These are phyloP conservation scores for Rosalia funebris DNA, from an alignment of 2,888 invertebrate genomes.

Conservation along the genomic window DNA sequence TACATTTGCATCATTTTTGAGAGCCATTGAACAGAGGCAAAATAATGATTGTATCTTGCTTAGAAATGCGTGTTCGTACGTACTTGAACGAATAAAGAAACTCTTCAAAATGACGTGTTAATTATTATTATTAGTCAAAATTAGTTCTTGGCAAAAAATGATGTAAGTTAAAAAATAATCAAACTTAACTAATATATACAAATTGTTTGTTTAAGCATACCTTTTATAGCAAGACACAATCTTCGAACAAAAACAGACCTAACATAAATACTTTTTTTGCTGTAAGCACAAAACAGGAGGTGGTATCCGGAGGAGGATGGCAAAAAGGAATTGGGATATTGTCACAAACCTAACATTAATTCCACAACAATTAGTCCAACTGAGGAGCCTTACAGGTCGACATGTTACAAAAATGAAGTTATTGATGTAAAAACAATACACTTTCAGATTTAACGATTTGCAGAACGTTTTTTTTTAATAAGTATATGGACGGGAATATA, in stretches of 20 bases:
- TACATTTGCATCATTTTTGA: conserved; percentile 56
- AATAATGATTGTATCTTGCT: conserved; percentile 35
- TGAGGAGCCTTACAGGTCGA: conserved; percentile 62
- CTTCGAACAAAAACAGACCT: conserved; percentile 37
- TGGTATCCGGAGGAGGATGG: conserved; percentile 31
- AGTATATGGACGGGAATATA: conserved; percentile 24
- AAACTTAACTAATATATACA: background rate
- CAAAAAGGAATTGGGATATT: conserved; percentile 37
- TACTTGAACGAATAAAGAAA: background rate
- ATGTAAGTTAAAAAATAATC: background rate
- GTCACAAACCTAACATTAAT: conserved; percentile 35
- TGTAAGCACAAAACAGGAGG: conserved; percentile 42
- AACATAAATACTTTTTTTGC: conserved; percentile 30
- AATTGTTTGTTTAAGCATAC: conserved; percentile 14
- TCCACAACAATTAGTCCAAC: conserved; percentile 53
- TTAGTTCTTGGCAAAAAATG: background rate
- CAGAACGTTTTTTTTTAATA: conserved; percentile 4
- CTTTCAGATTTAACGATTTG: background rate
- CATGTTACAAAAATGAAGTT: conserved; percentile 11
- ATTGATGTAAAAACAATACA: conserved; percentile 6
- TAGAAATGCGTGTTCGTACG: background rate
- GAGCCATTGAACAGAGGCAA: conserved; percentile 44
- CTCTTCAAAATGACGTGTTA: background rate
- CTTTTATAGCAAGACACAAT: conserved; percentile 38
- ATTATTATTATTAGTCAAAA: background rate